Base-by-base conservation (phyloP, 2,113 vertebrate species). In the Melanerpes formicivorus region DNA sequence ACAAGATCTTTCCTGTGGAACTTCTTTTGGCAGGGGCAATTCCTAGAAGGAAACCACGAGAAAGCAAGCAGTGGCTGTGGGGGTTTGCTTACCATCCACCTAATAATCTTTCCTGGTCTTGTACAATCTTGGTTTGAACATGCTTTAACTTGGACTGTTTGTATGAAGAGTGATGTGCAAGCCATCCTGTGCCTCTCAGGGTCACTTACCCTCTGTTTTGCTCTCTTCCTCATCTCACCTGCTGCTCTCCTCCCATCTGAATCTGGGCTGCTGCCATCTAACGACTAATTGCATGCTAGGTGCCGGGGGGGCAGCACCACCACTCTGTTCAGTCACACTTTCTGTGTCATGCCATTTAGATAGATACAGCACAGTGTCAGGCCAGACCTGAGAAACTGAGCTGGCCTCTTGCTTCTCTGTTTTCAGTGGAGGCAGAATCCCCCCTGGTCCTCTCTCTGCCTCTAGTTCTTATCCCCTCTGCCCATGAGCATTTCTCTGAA, bases 281-380 rank as follows among this genome's bases (percentile, higher is more conserved):
- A 94, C 58, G 73, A 93, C 94, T 96, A 95, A 96, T 79, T 0
- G 91, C 94, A 95, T 83, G 87, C 73, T 90, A 37, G 63, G 30
- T 58, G 22, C 48, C 65, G 23, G 58, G 34, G 64, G 29, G 67
- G 62, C 48, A 54, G 60, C 58, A 82, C 17, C 4, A 3, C 29
- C 86, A 48, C 50, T 66, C 23, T 72, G 37, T 10, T 4, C 9
- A 21, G 6, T 40, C 58, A 29, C 82, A 18, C 15, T 25, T 64
- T 2, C 15, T 12, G 3, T 16, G 14, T n/a, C 40, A 21, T 21
- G 5, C 9, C 10, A 2, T 54, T 76, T 44, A 1, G 27, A 15
- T 4, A 48, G 32, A 16, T 23, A 4, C 3, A 17, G 29, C 7
- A 10, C 25, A 15, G 30, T 63, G 64, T 19, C 75, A 78, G 29